A percentile compares a stretch with the other conserved stretches of the same genome.
Evolutionary conservation across 2,888 invertebrate genomes (phyloP).

Genomic region (Lobophora halterata): DNA sequence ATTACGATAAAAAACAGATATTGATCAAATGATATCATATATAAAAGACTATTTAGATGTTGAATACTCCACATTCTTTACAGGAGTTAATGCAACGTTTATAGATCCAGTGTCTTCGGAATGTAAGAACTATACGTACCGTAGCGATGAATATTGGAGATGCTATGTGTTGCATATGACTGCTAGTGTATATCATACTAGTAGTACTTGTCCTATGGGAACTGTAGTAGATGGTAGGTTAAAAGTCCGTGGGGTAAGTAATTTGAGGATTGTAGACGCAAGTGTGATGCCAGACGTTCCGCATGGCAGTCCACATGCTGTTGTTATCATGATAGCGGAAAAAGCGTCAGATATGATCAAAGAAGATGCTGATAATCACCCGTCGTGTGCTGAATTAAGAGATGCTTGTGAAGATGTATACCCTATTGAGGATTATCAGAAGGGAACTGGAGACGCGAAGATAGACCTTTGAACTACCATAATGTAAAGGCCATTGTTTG

Average conservation of each 20-base stretch:
- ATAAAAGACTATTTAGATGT: slow-evolving; percentile 51
- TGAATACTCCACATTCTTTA: slow-evolving; percentile 57
- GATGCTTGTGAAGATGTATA: background rate
- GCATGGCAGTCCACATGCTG: slow-evolving; percentile 80
- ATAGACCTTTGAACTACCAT: too few relatives aligned
- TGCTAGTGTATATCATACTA: slow-evolving; percentile 20
- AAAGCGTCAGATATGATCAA: slow-evolving; percentile 58
- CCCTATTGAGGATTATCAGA: background rate
- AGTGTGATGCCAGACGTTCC: slow-evolving; percentile 82
- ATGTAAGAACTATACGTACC: slow-evolving; percentile 18
- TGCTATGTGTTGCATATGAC: slow-evolving; percentile 26
- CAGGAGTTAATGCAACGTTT: slow-evolving; percentile 44
- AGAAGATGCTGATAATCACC: slow-evolving; percentile 12
- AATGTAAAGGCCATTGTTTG: too few relatives aligned
- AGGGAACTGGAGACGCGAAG: too few relatives aligned
- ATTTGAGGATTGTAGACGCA: slow-evolving; percentile 82
- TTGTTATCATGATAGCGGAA: slow-evolving; percentile 82
- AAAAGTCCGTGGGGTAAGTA: slow-evolving; percentile 68
- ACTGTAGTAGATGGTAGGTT: slow-evolving; percentile 31
- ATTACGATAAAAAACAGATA: slow-evolving; percentile 74
- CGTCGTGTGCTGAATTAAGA: slow-evolving; percentile 9
- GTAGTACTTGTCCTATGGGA: slow-evolving; percentile 33
- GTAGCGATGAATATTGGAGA: slow-evolving; percentile 19
- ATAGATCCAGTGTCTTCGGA: slow-evolving; percentile 29
- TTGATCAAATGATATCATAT: slow-evolving; percentile 54